These are phyloP conservation scores for Neosalanx taihuensis DNA, from an alignment of 2,797 vertebrate genomes.

Conservation along the genomic window DNA sequence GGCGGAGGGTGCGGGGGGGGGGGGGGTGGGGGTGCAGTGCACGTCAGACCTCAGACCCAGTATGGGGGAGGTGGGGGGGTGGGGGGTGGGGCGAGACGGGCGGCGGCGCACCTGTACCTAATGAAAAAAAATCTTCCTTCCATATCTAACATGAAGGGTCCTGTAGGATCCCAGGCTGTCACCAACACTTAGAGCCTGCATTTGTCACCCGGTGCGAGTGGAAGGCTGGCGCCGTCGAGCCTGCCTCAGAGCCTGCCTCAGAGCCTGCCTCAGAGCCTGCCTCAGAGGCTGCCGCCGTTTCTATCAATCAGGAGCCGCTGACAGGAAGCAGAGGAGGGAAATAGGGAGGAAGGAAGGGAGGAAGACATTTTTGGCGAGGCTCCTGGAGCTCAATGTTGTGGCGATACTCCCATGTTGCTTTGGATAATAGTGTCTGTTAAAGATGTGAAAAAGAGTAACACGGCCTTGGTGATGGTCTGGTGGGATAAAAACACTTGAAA, in stretches of 20 bases:
- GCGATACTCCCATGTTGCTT: neutral
- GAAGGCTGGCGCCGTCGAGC: slow-evolving; percentile 14
- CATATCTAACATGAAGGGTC: slow-evolving; percentile 51
- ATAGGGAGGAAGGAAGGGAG: slow-evolving; percentile 22
- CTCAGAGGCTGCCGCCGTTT: slow-evolving; percentile 34
- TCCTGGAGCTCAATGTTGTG: neutral
- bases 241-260: slow-evolving; percentile 31
- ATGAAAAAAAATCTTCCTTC: slow-evolving; percentile 48
- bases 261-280: slow-evolving; percentile 27
- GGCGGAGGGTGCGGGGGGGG: too few relatives aligned
- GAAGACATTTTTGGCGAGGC: neutral
- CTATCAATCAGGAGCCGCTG: slow-evolving; percentile 52
- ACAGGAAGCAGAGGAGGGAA: slow-evolving; percentile 37
- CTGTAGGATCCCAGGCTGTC: slow-evolving; percentile 61
- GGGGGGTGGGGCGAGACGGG: slow-evolving; percentile 16
- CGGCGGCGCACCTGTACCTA: slow-evolving; percentile 51
- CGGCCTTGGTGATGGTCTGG: neutral
- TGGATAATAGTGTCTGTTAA: neutral
- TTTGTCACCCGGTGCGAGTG: slow-evolving; percentile 47
- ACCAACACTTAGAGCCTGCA: slow-evolving; percentile 53
- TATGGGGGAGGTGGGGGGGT: neutral
- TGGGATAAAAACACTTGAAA: neutral
- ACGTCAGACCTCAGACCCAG: too few relatives aligned
- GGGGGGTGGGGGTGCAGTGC: too few relatives aligned
- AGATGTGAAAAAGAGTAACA: too few relatives aligned